Conservation (phyloP, 2,113 vertebrate genomes). For the Myanophis thanlyinensis region DNA sequence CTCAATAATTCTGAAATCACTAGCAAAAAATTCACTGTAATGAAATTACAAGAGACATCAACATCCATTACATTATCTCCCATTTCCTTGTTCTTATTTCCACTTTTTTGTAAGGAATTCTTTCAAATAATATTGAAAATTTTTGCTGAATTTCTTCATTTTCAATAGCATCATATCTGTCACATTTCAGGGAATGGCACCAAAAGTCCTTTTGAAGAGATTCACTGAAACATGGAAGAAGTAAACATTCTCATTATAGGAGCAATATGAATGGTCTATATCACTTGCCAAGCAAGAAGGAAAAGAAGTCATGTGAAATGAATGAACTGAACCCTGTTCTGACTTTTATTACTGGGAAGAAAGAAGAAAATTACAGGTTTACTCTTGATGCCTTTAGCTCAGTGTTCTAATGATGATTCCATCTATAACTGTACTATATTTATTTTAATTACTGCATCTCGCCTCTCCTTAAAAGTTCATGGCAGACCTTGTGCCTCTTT, state of each 20-base stretch:
- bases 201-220: constrained; percentile 9
- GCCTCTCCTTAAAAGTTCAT: not conserved
- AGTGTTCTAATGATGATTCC: constrained; percentile 6
- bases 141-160: not conserved
- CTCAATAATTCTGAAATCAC: constrained; percentile 21
- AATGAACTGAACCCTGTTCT: constrained; percentile 28
- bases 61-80: constrained; percentile 14
- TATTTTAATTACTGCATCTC: not conserved
- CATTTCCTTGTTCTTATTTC: not conserved
- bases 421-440: not conserved
- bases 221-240: not conserved
- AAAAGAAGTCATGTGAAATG: constrained; percentile 44
- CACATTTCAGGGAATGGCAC: not conserved
- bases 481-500: not conserved
- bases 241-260: not conserved
- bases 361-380: constrained; percentile 23
- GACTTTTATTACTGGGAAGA: constrained; percentile 6
- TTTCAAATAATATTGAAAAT: constrained; percentile 39
- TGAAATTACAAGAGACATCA: not conserved
- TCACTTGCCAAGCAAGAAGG: constrained; percentile 34
- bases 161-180: constrained; percentile 8
- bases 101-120: not conserved
- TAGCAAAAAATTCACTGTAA: constrained; percentile 28
- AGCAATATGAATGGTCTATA: not conserved
- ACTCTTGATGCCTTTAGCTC: constrained; percentile 2